These are phyloP conservation scores for Dicrostonyx torquatus DNA, from an alignment of 2,797 vertebrate species.

Conservation along the genomic window DNA sequence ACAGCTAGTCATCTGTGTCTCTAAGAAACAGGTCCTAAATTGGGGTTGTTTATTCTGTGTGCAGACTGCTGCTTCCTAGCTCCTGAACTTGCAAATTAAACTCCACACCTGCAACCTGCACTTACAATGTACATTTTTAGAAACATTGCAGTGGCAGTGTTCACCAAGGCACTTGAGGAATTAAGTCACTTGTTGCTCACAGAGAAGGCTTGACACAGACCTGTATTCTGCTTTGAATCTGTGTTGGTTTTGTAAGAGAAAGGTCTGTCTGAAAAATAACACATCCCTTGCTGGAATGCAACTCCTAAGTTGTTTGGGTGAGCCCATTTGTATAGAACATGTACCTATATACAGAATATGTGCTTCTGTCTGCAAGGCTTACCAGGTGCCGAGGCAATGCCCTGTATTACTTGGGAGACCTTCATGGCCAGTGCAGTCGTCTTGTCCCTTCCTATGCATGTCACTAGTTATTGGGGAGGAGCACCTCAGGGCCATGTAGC, in stretches of 20 bases:
- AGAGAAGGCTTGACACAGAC: not conserved
- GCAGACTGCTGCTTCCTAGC: not conserved
- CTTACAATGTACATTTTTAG: not conserved
- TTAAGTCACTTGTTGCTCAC: not conserved
- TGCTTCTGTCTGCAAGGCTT: not conserved
- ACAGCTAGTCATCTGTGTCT: not conserved
- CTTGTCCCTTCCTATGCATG: not conserved
- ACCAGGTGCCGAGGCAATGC: not conserved
- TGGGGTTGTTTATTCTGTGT: fast-evolving
- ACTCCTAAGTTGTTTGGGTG: not conserved
- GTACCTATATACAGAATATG: fast-evolving
- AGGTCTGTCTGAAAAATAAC: not conserved
- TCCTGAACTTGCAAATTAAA: not conserved
- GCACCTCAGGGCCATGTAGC: not conserved
- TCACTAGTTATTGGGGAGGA: not conserved
- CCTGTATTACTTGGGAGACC: not conserved
- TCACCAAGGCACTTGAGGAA: not conserved
- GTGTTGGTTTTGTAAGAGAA: not conserved
- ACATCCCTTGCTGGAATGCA: not conserved
- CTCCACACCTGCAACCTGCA: not conserved
- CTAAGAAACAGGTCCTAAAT: not conserved
- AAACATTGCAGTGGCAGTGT: fast-evolving
- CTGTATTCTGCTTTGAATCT: not conserved
- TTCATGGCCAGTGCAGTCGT: not conserved
- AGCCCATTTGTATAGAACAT: fast-evolving